Evolutionary conservation across 2,113 vertebrate genomes (phyloP).

Genomic region (Rousettus leschenaultii): DNA sequence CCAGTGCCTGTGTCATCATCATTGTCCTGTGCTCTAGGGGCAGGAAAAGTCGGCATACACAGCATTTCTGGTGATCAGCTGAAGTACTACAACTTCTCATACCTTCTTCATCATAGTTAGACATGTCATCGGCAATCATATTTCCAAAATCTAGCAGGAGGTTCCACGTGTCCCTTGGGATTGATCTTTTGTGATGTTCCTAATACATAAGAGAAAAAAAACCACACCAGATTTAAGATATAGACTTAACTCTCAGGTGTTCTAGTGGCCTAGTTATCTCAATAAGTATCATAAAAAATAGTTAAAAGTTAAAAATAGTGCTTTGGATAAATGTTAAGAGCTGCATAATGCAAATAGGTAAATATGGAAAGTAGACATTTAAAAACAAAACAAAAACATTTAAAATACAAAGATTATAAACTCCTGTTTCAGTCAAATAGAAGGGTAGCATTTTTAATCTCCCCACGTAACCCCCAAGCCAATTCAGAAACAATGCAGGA

Average conservation of each 20-base stretch:
- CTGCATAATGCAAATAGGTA: rapidly evolving
- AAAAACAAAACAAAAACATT: not conserved
- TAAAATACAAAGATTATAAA: not conserved
- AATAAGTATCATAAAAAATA: not conserved
- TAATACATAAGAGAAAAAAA: constrained; percentile 68
- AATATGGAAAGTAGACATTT: not conserved
- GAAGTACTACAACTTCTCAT: constrained; percentile 37
- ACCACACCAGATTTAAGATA: not conserved
- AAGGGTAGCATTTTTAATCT: not conserved
- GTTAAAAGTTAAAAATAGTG: not conserved
- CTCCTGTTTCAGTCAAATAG: not conserved
- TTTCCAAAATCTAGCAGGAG: constrained; percentile 96
- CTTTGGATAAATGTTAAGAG: not conserved
- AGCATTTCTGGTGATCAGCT: not conserved
- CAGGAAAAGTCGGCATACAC: not conserved
- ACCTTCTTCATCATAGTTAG: constrained; percentile 98
- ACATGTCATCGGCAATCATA: constrained; percentile 98
- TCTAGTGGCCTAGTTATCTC: not conserved
- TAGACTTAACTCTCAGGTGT: not conserved
- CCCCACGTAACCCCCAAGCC: too few relatives aligned
- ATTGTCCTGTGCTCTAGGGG: not conserved
- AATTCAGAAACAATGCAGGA: not conserved
- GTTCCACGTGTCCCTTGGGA: constrained; percentile 98
- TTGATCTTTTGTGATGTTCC: constrained; percentile 98
- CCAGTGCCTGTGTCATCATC: not conserved